phyloP scores from a whole-genome alignment of 2,888 invertebrate species.

The Blastobasis lacticolella region DNA sequence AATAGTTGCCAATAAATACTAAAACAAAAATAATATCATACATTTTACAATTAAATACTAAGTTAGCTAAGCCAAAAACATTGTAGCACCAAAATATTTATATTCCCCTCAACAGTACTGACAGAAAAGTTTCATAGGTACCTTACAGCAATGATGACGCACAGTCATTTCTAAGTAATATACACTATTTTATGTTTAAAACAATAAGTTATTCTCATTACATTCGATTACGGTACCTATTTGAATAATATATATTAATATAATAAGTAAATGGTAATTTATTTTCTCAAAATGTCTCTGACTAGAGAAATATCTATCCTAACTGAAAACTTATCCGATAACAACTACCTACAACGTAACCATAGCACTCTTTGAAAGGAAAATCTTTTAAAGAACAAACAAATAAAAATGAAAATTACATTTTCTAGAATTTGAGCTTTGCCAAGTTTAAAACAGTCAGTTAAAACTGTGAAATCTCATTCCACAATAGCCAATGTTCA shows the following conservation, averaged over 20 bases:
- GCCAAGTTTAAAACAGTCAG: constrained; percentile 47
- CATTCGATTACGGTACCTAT: constrained; percentile 57
- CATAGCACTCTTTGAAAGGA: constrained; percentile 64
- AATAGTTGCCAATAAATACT: constrained; percentile 63
- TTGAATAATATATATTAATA: constrained; percentile 47
- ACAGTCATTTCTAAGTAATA: constrained; percentile 43
- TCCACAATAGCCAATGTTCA: constrained; percentile 33
- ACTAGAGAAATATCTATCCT: constrained; percentile 69
- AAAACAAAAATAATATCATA: constrained; percentile 32
- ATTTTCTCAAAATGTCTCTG: constrained; percentile 66
- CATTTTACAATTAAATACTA: constrained; percentile 61
- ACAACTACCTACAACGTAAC: constrained; percentile 51
- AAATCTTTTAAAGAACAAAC: constrained; percentile 33
- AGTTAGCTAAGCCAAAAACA: constrained; percentile 69
- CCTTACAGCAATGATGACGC: constrained; percentile 36
- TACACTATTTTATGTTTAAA: constrained; percentile 42
- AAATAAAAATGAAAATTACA: constrained; percentile 31
- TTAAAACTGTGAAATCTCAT: constrained; percentile 58
- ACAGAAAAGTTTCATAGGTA: constrained; percentile 63
- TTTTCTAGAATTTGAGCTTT: constrained; percentile 62
- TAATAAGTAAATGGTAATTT: constrained; percentile 67
- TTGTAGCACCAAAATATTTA: constrained; percentile 68
- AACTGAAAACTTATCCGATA: constrained; percentile 51
- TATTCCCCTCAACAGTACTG: constrained; percentile 42
- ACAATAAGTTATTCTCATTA: constrained; percentile 62